Evolutionary conservation across 2,113 vertebrate species (phyloP), one percentile per base, ranked within the genome.

Genomic region (Steatornis caripensis): DNA sequence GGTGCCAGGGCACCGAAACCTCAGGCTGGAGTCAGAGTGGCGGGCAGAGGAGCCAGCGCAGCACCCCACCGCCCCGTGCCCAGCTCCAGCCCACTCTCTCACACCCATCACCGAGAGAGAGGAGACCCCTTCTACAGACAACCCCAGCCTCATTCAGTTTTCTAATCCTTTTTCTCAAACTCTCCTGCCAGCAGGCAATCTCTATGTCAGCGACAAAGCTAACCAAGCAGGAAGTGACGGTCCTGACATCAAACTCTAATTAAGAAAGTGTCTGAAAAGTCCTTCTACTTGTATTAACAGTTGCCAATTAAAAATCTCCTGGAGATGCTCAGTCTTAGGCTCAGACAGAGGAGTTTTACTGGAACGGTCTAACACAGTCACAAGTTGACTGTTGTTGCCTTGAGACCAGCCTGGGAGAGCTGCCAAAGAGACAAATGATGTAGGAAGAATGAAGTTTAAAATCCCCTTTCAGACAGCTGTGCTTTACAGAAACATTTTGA

Each of bases 361-460:
- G 71, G 89, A 97, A 97, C 7, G 66, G 71, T n/a, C 70, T 79
- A 84, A 69, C 37, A 71, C 29, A 88, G 60, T 96, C 64, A 41
- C 91, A 96, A 97, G 45, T 12, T 91, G 55, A 96, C 49, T 43
- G 54, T 13, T 89, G 86, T 48, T 89, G 84, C 65, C 78, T 32
- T 86, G 96, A 95, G 95, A 87, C 51, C 51, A 84, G 83, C 54
- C 91, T 93, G 87, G 97, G 97, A 93, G 36, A 58, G 60, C 43
- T 88, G 95, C 97, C 97, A 97, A 93, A 93, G 45, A 78, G 88
- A 96, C 82, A 72, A 97, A 87, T 16, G 37, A 94, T 90, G 55
- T 29, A 92, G 87, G 79, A 88, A 79, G 85, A 85, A 91, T 7
- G 30, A 72, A 92, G 78, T 93, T 87, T 87, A 84, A 87, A 95